Evolutionary conservation across 1,140 invertebrate genomes (phyloP).

Genomic region (Hyposmocoma kahamanoa): DNA sequence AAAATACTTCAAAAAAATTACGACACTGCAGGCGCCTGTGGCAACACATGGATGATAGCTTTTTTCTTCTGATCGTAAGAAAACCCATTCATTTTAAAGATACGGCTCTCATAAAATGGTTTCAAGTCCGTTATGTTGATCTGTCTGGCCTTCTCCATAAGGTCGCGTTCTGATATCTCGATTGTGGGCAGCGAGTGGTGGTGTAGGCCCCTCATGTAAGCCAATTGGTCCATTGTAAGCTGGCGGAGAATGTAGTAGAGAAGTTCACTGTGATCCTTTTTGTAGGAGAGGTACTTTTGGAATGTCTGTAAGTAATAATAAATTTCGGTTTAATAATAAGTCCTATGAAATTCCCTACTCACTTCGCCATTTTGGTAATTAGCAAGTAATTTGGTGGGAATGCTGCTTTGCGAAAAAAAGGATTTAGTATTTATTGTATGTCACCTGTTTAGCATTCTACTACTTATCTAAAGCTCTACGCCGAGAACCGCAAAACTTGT

Average conservation of each 20-base stretch:
- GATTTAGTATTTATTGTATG: not conserved
- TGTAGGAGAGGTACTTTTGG: conserved; percentile 93
- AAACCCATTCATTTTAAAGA: conserved; percentile 95
- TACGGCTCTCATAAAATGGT: conserved; percentile 93
- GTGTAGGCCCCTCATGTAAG: conserved; percentile 89
- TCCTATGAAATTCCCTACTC: too few species aligned
- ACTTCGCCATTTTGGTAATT: too few species aligned
- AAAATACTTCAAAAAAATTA: too few species aligned
- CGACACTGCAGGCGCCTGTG: conserved; percentile 57
- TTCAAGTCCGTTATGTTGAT: conserved; percentile 93
- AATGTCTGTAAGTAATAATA: conserved; percentile 81
- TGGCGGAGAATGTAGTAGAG: conserved; percentile 97
- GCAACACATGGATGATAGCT: conserved; percentile 88
- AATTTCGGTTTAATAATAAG: not conserved
- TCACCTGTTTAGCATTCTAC: too few species aligned
- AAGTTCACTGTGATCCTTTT: conserved; percentile 96
- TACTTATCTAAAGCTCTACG: too few species aligned
- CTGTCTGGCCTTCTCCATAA: conserved; percentile 93
- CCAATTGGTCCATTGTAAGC: conserved; percentile 91
- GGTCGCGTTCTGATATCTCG: conserved; percentile 93
- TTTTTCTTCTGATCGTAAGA: conserved; percentile 88
- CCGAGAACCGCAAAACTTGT: too few species aligned
- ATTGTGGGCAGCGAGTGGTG: conserved; percentile 83
- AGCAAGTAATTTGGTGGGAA: too few species aligned
- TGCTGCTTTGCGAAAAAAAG: too few species aligned